These are phyloP conservation scores for Alectura lathami DNA, from an alignment of 2,113 vertebrate species.

Conservation along the genomic window DNA sequence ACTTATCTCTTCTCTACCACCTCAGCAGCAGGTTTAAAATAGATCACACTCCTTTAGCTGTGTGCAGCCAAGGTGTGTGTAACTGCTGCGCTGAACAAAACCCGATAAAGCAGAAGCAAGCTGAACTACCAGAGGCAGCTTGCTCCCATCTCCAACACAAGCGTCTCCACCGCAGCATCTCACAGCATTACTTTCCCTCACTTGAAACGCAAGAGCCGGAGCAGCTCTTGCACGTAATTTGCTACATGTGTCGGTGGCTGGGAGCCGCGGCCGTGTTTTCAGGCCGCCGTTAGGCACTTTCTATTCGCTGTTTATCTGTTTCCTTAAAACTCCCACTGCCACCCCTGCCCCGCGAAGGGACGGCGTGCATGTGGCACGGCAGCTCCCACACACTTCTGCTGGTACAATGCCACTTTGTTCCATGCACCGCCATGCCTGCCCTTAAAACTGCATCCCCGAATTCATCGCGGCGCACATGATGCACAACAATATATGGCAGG, in stretches of 20 bases:
- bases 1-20: slow-evolving; percentile 77
- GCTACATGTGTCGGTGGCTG: fast-evolving
- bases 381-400: slow-evolving; percentile 54
- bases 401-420: slow-evolving; percentile 56
- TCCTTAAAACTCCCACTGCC: slow-evolving; percentile 62
- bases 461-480: not conserved
- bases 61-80: slow-evolving; percentile 71
- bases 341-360: slow-evolving; percentile 9
- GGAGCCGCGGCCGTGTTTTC: not conserved
- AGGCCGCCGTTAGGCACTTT: not conserved
- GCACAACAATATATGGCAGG: not conserved
- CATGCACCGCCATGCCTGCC: not conserved
- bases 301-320: slow-evolving; percentile 47
- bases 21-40: slow-evolving; percentile 77
- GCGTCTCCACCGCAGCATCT: not conserved
- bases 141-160: slow-evolving; percentile 1
- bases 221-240: not conserved
- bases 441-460: not conserved
- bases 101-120: slow-evolving; percentile 14
- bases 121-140: not conserved
- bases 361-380: not conserved
- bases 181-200: not conserved
- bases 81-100: slow-evolving; percentile 43
- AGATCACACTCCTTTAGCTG: slow-evolving; percentile 57
- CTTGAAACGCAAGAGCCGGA: not conserved